Evolutionary conservation across 2,888 invertebrate species (phyloP).

Genomic region (Cynaeus angustus): DNA sequence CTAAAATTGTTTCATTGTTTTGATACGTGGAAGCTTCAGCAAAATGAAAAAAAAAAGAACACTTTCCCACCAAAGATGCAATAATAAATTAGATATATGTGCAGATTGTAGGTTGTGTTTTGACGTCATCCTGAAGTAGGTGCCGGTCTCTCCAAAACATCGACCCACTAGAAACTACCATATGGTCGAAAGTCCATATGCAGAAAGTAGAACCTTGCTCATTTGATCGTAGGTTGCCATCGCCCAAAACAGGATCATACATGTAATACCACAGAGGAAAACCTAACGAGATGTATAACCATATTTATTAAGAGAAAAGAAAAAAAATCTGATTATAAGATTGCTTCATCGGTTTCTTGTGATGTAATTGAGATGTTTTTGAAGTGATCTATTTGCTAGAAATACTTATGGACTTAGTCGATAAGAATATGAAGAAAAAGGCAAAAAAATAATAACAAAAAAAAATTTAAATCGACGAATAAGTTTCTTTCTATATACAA

Average conservation of each 20-base stretch:
- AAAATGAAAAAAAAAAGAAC: not conserved
- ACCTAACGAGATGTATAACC: not conserved
- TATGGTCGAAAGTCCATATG: slow-evolving; percentile 59
- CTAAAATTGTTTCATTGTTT: too few species aligned
- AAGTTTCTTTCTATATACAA: too few species aligned
- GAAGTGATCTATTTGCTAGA: too few species aligned
- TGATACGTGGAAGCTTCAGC: too few species aligned
- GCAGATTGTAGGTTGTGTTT: slow-evolving; percentile 30
- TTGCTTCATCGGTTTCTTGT: too few species aligned
- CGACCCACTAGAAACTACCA: slow-evolving; percentile 59
- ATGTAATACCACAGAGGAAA: slow-evolving; percentile 40
- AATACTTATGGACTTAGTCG: too few species aligned
- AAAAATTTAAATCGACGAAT: too few species aligned
- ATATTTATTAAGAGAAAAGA: too few species aligned
- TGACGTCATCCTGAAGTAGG: slow-evolving; percentile 60
- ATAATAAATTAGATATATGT: slow-evolving; percentile 31
- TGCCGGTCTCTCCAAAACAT: slow-evolving; percentile 62
- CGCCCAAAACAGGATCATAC: slow-evolving; percentile 44
- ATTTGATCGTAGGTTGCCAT: slow-evolving; percentile 48
- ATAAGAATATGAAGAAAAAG: too few species aligned
- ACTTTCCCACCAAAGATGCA: slow-evolving; percentile 20
- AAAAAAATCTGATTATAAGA: too few species aligned
- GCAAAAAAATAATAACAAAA: too few species aligned
- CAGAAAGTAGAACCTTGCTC: slow-evolving; percentile 44
- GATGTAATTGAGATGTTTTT: too few species aligned